phyloP scores from a whole-genome alignment of 2,888 invertebrate species.

The Aspidiotus rigidus region DNA sequence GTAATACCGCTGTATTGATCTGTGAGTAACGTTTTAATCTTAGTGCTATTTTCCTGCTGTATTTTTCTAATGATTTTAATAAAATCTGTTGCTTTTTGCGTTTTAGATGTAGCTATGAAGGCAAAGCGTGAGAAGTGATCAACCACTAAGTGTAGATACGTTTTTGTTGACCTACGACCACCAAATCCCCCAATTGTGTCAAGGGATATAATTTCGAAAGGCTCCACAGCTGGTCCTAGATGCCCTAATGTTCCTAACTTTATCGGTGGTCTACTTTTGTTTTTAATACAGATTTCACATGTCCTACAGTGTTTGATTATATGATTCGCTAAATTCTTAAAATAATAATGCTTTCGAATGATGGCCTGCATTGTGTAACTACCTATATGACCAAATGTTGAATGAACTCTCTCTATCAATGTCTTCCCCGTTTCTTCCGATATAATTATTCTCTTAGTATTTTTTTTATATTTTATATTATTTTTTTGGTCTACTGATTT shows the following conservation, averaged over 20 bases:
- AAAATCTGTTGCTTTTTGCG: constrained; percentile 39
- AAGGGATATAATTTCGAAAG: constrained; percentile 40
- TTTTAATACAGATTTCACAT: constrained; percentile 36
- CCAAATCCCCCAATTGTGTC: constrained; percentile 41
- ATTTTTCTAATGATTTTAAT: constrained; percentile 39
- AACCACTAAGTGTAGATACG: constrained; percentile 40
- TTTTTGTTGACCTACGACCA: constrained; percentile 40
- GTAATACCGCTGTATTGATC: constrained; percentile 41
- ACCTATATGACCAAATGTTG: constrained; percentile 33
- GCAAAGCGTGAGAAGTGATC: constrained; percentile 41
- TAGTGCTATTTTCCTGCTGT: constrained; percentile 34
- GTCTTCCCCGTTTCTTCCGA: constrained; percentile 21
- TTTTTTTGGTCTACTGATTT: background rate
- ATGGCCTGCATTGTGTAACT: constrained; percentile 16
- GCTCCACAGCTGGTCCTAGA: constrained; percentile 37
- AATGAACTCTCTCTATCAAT: constrained; percentile 30
- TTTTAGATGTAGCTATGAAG: constrained; percentile 39
- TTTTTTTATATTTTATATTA: background rate
- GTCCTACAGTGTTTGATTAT: constrained; percentile 22
- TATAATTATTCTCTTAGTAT: constrained; percentile 23
- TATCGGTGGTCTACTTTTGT: constrained; percentile 35
- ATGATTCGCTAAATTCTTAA: constrained; percentile 17
- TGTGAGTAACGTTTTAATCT: constrained; percentile 39
- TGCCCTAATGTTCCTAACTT: constrained; percentile 37
- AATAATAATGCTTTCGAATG: constrained; percentile 31